A percentile compares a stretch with the other conserved stretches of the same genome.
phyloP scores from a whole-genome alignment of 2,797 vertebrate genomes.

The Chelonia mydas region DNA sequence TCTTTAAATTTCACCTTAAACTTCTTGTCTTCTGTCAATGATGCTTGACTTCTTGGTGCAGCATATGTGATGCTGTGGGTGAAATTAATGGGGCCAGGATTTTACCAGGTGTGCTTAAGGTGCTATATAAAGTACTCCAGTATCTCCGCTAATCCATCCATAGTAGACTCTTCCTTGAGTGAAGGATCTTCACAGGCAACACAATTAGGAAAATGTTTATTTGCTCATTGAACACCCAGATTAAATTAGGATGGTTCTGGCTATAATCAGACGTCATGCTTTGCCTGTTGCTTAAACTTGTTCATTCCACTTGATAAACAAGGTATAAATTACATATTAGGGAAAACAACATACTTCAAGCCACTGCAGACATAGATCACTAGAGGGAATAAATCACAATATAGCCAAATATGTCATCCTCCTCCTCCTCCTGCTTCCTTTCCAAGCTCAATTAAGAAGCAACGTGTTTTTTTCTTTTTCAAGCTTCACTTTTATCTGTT shows the following conservation, averaged over 20 bases:
- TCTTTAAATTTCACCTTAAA: background rate
- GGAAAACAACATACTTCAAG: conserved; percentile 3
- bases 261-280: background rate
- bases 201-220: background rate
- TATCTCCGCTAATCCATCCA: background rate
- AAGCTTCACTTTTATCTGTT: conserved; percentile 54
- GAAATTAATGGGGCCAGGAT: background rate
- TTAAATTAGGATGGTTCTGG: background rate
- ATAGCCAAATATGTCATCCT: conserved; percentile 30
- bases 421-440: conserved; percentile 40
- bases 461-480: conserved; percentile 49
- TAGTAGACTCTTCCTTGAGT: background rate
- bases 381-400: conserved; percentile 59
- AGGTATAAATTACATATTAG: conserved; percentile 39
- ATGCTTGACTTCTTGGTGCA: background rate
- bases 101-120: accelerated
- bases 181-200: background rate
- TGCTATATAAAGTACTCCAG: background rate
- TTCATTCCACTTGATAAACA: conserved; percentile 33
- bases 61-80: background rate
- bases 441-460: conserved; percentile 54
- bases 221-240: background rate
- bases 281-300: conserved; percentile 19
- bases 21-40: background rate
- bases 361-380: conserved; percentile 11